Evolutionary conservation across 2,888 invertebrate genomes (phyloP).

Genomic region (Resseliella maxima): DNA sequence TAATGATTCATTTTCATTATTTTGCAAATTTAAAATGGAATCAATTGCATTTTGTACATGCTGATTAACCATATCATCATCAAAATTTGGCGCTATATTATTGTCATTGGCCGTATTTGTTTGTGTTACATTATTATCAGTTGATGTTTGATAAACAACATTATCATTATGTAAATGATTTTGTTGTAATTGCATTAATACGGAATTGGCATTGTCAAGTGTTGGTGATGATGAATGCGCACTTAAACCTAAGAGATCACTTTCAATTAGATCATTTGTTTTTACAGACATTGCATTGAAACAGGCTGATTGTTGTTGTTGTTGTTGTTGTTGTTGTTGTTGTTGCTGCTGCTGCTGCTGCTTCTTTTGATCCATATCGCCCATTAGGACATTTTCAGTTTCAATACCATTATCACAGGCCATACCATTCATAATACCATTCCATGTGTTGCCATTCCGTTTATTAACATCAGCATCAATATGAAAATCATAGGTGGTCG

Average conservation of each 20-base stretch:
- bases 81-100: constrained; percentile 63
- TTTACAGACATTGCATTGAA: constrained; percentile 58
- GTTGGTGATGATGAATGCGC: constrained; percentile 42
- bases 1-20: constrained; percentile 67
- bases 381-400: background rate
- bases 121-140: background rate
- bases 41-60: constrained; percentile 85
- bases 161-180: constrained; percentile 60
- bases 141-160: constrained; percentile 15
- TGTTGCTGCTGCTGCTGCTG: no score
- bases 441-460: constrained; percentile 59
- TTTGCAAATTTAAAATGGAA: constrained; percentile 79
- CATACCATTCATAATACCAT: constrained; percentile 45
- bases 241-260: constrained; percentile 56
- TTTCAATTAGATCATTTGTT: constrained; percentile 55
- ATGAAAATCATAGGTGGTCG: constrained; percentile 59
- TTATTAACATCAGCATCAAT: constrained; percentile 58
- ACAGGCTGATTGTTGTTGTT: no score
- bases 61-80: constrained; percentile 75
- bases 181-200: constrained; percentile 54
- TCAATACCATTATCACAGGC: constrained; percentile 15
- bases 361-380: constrained; percentile 58
- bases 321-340: no score
- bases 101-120: constrained; percentile 56
- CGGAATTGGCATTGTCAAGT: constrained; percentile 36